Percentiles rank a stretch among this genome's conserved stretches.
Evolutionary conservation across 2,797 vertebrate species (phyloP).

Genomic region (Chaetodon trifasciatus): DNA sequence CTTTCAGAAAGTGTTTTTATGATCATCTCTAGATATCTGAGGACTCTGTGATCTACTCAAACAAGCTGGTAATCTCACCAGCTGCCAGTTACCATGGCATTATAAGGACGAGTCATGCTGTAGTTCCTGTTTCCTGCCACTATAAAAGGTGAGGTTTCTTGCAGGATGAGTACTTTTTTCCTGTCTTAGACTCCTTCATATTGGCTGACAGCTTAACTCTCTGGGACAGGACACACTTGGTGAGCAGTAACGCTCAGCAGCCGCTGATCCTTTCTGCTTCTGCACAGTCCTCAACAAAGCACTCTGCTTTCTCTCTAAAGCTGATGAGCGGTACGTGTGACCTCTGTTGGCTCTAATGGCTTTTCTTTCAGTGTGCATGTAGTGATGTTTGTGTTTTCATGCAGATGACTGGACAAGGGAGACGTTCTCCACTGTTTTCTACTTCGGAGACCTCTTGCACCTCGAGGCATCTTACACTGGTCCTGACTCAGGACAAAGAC

Average conservation of each 20-base stretch:
- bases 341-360: not conserved
- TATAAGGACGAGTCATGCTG: constrained; percentile 27
- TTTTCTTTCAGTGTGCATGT: not conserved
- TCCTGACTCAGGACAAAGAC: constrained; percentile 15
- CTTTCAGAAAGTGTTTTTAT: not conserved
- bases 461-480: constrained; percentile 55
- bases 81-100: constrained; percentile 23
- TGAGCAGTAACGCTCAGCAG: constrained; percentile 39
- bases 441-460: constrained; percentile 61
- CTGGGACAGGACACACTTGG: constrained; percentile 55
- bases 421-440: constrained; percentile 35
- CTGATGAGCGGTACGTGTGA: constrained; percentile 60
- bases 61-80: constrained; percentile 56
- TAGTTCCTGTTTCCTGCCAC: constrained; percentile 66
- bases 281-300: not conserved
- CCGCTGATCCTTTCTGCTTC: not conserved
- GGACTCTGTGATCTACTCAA: constrained; percentile 66
- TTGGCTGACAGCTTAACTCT: not conserved
- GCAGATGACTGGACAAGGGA: constrained; percentile 62
- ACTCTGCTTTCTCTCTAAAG: constrained; percentile 52
- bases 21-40: constrained; percentile 33
- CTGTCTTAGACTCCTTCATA: not conserved
- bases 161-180: not conserved
- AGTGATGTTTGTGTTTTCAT: not conserved
- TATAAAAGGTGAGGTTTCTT: constrained; percentile 56